A percentile compares a stretch with the other conserved stretches of the same genome.
These are phyloP conservation scores for Agrochola lychnidis DNA, from an alignment of 2,888 invertebrate genomes.

Conservation along the genomic window DNA sequence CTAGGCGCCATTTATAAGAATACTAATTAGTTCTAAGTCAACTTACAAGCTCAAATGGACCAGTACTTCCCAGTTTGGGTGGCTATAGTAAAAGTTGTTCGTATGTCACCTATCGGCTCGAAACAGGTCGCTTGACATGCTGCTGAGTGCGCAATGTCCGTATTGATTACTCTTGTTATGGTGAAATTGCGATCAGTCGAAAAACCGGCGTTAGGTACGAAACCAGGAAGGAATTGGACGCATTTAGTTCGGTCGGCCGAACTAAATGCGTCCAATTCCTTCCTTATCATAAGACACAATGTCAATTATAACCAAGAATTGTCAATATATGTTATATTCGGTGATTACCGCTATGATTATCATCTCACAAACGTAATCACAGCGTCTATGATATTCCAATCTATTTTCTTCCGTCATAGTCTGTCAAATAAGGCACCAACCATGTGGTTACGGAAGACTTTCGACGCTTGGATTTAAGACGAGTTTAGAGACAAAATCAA, in stretches of 20 bases:
- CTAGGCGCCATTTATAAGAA: slow-evolving; percentile 44
- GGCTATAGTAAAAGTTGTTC: slow-evolving; percentile 69
- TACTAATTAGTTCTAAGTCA: slow-evolving; percentile 61
- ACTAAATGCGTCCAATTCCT: too few relatives aligned
- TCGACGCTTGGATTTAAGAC: neutral
- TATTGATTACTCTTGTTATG: slow-evolving; percentile 59
- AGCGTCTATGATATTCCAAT: neutral
- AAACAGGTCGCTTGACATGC: slow-evolving; percentile 53
- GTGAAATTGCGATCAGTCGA: slow-evolving; percentile 55
- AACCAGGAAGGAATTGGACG: slow-evolving; percentile 18
- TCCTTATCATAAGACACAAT: neutral
- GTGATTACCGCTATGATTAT: neutral
- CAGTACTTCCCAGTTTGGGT: slow-evolving; percentile 55
- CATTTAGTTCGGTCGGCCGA: neutral
- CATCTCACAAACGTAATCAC: neutral
- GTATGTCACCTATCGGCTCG: slow-evolving; percentile 56
- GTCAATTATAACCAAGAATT: slow-evolving; percentile 8
- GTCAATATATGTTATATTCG: neutral
- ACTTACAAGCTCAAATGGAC: slow-evolving; percentile 53
- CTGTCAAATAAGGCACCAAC: neutral
- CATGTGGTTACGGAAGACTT: neutral
- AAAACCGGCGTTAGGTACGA: slow-evolving; percentile 22
- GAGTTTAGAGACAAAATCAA: too few relatives aligned
- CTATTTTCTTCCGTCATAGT: neutral
- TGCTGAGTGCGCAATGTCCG: slow-evolving; percentile 56